phyloP scores from a whole-genome alignment of 2,888 invertebrate species.

The Muschampia plurimacula region DNA sequence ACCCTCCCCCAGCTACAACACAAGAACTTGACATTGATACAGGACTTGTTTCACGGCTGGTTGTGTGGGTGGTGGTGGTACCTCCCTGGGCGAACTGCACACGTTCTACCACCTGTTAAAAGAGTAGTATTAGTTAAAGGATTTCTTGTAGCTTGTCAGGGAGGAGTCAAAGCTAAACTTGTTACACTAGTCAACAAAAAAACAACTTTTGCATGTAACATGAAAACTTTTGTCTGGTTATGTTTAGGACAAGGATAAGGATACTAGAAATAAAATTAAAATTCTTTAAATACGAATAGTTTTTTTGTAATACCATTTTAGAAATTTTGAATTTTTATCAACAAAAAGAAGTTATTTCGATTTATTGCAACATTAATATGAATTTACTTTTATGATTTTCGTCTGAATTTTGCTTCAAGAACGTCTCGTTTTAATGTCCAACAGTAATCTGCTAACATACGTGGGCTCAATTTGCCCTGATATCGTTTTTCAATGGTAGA shows the following conservation, averaged over 20 bases:
- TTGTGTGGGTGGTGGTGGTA: too few relatives aligned
- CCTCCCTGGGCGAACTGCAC: too few relatives aligned
- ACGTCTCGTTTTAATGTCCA: neutral
- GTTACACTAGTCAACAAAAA: slow-evolving; percentile 11
- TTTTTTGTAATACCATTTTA: slow-evolving; percentile 38
- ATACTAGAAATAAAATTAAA: slow-evolving; percentile 37
- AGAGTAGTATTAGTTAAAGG: too few relatives aligned
- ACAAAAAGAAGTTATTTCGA: neutral
- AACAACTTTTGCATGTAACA: slow-evolving; percentile 15
- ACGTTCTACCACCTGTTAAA: too few relatives aligned
- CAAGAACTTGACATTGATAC: too few relatives aligned
- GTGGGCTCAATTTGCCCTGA: neutral
- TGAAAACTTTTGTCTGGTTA: slow-evolving; percentile 19
- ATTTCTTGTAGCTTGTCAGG: too few relatives aligned
- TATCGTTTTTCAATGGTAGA: slow-evolving; percentile 34
- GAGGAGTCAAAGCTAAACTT: too few relatives aligned
- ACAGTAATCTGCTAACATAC: neutral
- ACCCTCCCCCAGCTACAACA: too few relatives aligned
- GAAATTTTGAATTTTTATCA: slow-evolving; percentile 25
- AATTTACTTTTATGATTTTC: neutral
- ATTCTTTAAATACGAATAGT: slow-evolving; percentile 36
- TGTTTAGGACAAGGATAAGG: slow-evolving; percentile 38
- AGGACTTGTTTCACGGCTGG: too few relatives aligned
- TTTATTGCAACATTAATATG: neutral
- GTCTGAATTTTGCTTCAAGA: neutral